Evolutionary conservation across 2,888 invertebrate species (phyloP).

Genomic region (Prosopocoilus inquinatus): DNA sequence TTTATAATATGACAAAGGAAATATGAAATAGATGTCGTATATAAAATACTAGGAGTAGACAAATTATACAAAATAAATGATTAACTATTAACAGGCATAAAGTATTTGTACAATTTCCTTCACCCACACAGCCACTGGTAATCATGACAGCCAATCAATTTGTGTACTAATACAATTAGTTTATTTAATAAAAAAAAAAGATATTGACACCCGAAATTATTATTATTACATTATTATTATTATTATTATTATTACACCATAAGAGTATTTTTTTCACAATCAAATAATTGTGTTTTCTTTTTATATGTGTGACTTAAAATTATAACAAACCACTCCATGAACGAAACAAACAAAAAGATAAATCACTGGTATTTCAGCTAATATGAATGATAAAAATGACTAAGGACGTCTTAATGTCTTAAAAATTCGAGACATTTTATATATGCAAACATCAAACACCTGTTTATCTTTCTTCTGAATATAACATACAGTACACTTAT

Average conservation of each 20-base stretch:
- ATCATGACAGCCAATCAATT: constrained; percentile 24
- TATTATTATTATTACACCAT: too few species aligned
- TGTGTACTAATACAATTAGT: constrained; percentile 15
- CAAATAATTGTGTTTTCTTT: background rate
- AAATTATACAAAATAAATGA: constrained; percentile 17
- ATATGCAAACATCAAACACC: too few species aligned
- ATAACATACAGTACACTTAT: too few species aligned
- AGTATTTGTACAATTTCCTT: constrained; percentile 21
- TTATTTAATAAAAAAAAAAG: background rate
- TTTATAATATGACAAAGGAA: constrained; percentile 6
- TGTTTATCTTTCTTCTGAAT: too few species aligned
- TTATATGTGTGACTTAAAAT: constrained; percentile 3
- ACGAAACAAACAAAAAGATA: too few species aligned
- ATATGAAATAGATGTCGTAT: constrained; percentile 15
- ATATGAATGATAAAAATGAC: too few species aligned
- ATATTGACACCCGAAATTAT: constrained; percentile 4
- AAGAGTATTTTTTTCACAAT: constrained; percentile 4
- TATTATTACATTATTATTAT: too few species aligned
- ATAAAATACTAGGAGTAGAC: constrained; percentile 10
- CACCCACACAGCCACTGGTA: constrained; percentile 18
- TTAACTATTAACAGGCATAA: constrained; percentile 19
- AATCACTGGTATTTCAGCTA: too few species aligned
- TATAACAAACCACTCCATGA: background rate
- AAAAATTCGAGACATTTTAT: too few species aligned
- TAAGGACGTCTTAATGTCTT: too few species aligned